phyloP scores from a whole-genome alignment of 1,140 invertebrate species.

The Temnothorax nylanderi region DNA sequence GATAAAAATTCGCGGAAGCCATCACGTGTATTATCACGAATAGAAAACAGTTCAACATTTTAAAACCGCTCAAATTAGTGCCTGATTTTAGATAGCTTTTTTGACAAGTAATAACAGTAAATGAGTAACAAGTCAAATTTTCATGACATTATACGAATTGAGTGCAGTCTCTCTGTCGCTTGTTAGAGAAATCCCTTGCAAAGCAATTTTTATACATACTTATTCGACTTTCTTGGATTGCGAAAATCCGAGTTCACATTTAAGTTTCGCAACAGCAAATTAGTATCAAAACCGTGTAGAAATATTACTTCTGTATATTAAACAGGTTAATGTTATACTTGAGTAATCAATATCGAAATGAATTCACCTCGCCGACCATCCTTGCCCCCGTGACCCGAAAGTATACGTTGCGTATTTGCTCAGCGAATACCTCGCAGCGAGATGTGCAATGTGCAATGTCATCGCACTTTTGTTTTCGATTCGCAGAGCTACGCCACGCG shows the following conservation, averaged over 20 bases:
- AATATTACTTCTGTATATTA: background rate
- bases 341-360: background rate
- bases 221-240: background rate
- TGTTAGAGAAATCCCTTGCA: background rate
- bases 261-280: background rate
- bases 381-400: background rate
- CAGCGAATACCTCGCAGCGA: constrained; percentile 3
- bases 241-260: too few relatives aligned
- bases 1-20: constrained; percentile 22
- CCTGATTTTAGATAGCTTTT: background rate
- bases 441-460: constrained; percentile 29
- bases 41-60: background rate
- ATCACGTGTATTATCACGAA: background rate
- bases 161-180: background rate
- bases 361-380: background rate
- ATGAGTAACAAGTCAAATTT: too few relatives aligned
- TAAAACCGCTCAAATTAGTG: background rate
- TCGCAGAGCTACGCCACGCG: background rate
- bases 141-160: background rate
- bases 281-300: background rate
- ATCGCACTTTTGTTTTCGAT: constrained; percentile 36
- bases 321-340: background rate
- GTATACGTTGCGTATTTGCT: background rate
- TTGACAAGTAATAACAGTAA: background rate
- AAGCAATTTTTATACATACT: background rate